Conservation (phyloP, 2,888 invertebrate genomes). For the Ommatoiulus sabulosus region DNA sequence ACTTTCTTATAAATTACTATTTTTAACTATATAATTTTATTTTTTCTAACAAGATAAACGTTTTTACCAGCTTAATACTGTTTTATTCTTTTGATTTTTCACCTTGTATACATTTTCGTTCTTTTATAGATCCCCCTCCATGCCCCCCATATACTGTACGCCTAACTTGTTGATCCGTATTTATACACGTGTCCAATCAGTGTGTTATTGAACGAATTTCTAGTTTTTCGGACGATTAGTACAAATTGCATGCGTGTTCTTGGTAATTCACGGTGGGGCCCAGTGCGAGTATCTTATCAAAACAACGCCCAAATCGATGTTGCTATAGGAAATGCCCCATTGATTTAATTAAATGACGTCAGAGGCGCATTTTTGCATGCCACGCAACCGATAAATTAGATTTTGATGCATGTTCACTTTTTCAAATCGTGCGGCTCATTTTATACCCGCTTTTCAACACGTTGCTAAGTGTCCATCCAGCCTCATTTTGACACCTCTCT, state of each 20-base stretch:
- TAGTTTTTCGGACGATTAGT: slow-evolving; percentile 53
- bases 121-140: background rate
- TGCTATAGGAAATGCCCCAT: background rate
- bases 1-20: too few species aligned
- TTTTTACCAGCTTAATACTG: too few species aligned
- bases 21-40: too few species aligned
- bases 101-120: background rate
- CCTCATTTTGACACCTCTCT: background rate
- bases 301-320: slow-evolving; percentile 47
- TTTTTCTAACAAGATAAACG: too few species aligned
- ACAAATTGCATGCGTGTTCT: slow-evolving; percentile 38
- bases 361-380: slow-evolving; percentile 5
- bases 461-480: background rate
- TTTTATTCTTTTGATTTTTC: background rate
- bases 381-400: background rate
- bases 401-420: slow-evolving; percentile 36
- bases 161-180: slow-evolving; percentile 41
- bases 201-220: slow-evolving; percentile 45
- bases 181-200: slow-evolving; percentile 48
- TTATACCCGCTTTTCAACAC: background rate
- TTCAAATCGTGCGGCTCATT: slow-evolving; percentile 11
- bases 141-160: background rate
- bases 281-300: background rate
- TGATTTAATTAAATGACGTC: slow-evolving; percentile 47
- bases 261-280: slow-evolving; percentile 28